These are phyloP conservation scores for Sinhomidia bicolor DNA, from an alignment of 2,888 invertebrate genomes.

Conservation along the genomic window DNA sequence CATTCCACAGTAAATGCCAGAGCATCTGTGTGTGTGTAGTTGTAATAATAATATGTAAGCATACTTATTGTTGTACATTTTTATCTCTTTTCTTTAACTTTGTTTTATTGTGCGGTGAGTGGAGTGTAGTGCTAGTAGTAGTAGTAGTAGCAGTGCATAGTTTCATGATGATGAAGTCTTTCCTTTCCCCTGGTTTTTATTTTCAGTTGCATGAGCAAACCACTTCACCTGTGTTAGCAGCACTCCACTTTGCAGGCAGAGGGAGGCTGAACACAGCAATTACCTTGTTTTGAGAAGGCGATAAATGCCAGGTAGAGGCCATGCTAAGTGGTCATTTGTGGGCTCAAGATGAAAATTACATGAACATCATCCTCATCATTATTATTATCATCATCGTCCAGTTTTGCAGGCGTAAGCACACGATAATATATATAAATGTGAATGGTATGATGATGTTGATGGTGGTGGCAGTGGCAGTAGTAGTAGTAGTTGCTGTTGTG, in stretches of 20 bases:
- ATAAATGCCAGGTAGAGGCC: slow-evolving; percentile 74
- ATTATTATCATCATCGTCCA: slow-evolving; percentile 61
- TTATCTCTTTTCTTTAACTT: background rate
- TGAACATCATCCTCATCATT: slow-evolving; percentile 70
- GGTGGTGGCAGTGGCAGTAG: background rate
- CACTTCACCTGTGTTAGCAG: slow-evolving; percentile 67
- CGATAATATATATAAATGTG: slow-evolving; percentile 13
- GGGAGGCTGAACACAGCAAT: slow-evolving; percentile 71
- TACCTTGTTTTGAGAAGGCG: slow-evolving; percentile 74
- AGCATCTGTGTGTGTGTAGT: background rate
- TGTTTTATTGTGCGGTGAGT: slow-evolving; percentile 42
- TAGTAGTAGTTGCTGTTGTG: background rate
- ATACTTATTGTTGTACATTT: background rate
- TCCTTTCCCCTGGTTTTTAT: slow-evolving; percentile 53
- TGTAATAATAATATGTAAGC: too few relatives aligned
- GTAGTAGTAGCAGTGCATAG: too few relatives aligned
- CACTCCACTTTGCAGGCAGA: slow-evolving; percentile 69
- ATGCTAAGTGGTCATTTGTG: slow-evolving; percentile 75
- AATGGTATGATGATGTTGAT: too few relatives aligned
- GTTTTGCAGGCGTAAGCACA: slow-evolving; percentile 68
- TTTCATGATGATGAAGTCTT: slow-evolving; percentile 1
- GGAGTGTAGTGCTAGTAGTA: too few relatives aligned
- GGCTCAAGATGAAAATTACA: slow-evolving; percentile 72
- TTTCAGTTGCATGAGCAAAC: slow-evolving; percentile 34
- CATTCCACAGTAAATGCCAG: background rate